Base-by-base conservation (phyloP, 2,888 invertebrate genomes). In the Caenorhabditis becei region DNA sequence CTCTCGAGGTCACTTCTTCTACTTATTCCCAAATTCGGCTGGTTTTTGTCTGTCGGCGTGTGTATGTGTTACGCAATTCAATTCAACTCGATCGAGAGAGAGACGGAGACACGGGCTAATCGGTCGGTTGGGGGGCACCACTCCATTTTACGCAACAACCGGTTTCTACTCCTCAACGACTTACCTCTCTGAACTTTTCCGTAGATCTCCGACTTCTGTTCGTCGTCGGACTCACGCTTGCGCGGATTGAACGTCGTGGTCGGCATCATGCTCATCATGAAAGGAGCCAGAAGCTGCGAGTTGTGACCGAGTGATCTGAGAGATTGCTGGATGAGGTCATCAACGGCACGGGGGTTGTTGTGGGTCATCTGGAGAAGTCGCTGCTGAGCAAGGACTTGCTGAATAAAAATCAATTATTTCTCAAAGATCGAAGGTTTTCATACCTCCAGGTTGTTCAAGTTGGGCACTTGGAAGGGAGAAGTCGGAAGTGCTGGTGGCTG, bases 151-250 rank as follows among this genome's bases (percentile, higher is more conserved):
- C 78, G 78, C 79, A 67, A 67, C 53, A 80, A 63, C 74, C 70
- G 63, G 80, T 74, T 80, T 61, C 41, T 8, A 37, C n/a, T 49
- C 37, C 26, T 49, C 28, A 24, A 47, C 49, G 18, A 67, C 84
- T 62, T 37, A 89, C 89, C 89, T 86, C 87, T 54, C 61, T 89
- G 88, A 28, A 89, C 88, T 82, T 90, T 90, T 54, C 83, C 81
- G 77, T 84, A 87, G 0, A 86, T 49, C 18, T 89, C 89, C 0
- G 84, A 65, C 67, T 88, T 88, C 53, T 77, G 65, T 37, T 88
- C 88, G 14, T 86, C 85, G 51, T 89, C 88, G 54, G 78, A 72
- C 37, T 84, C 84, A 5, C 84, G 80, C 44, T 84, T 84, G 24
- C 84, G 54, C n/a, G 75, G 75, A 24, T 75, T 51, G 75, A 47